Base-by-base conservation (phyloP, 2,113 vertebrate genomes). In the Accipiter virgatus region DNA sequence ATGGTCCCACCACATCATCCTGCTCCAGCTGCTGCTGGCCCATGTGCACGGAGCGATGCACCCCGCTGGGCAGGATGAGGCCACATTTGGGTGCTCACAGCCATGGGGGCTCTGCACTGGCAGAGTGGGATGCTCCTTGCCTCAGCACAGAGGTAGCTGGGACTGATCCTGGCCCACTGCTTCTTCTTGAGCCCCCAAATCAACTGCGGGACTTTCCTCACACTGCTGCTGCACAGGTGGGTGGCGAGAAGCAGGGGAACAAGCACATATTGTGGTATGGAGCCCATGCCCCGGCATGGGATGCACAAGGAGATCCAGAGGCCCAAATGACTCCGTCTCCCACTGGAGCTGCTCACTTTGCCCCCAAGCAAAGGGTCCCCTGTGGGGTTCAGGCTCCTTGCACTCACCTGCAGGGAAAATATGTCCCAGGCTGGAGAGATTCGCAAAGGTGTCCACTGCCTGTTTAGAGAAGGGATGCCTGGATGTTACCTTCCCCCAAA, bases 21-120 rank as follows among this genome's bases (percentile, higher is more conserved):
- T 4, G 11, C 48, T 74, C 19, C 5, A 6, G 29, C 45, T 79
- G 40, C 59, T 1, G 2, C 58, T 48, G 45, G 43, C 21, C n/a
- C 40, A 34, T 6, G 16, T 23, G 26, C n/a, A 10, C 0, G 2
- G 31, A 16, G 19, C 0, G 1, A 18, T 71, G 63, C 0, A 3
- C 10, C 34, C 1, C 0, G 2, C 38, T 0, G 2, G 42, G 52
- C 63, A 87, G 45, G 85, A 52, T 53, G 27, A 81, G 27, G 45
- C 73, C 15, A 34, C 25, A 5, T 50, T 25, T 3, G 32, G 14
- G 34, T 73, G 43, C 48, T 59, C 47, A 23, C 2, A 13, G 61
- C 50, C 4, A 8, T 7, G 26, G 32, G 20, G 32, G 19, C 23
- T 61, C 66, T 62, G 50, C 9, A 22, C 0, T 1, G 2, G 19